Base-by-base conservation (phyloP, 2,797 vertebrate genomes). In the Scleropages formosus region DNA sequence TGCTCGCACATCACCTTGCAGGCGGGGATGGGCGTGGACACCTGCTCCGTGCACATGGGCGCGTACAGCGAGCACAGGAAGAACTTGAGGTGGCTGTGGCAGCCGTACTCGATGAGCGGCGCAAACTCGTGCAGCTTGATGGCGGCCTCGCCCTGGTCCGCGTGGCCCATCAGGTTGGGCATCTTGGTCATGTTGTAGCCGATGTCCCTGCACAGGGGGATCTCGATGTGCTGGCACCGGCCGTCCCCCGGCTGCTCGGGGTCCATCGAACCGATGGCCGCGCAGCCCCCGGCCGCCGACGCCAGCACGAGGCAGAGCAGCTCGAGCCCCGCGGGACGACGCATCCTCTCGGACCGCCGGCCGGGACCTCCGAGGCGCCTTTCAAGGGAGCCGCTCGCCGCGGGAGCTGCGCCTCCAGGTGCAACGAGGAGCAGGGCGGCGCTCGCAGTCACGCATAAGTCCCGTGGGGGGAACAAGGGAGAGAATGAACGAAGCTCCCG, bases 41-140 rank as follows among this genome's bases (percentile, higher is more conserved):
- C 98, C 85, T 99, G 95, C 89, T 99, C 97, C 0, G 97, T 98
- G 93, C 98, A 99, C 98, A 99, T 98, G 31, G 98, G 97, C 1
- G 98, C 97, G 0, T 97, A 97, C n/a, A 99, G 92, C 0, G 97
- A 99, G 82, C 98, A 99, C 73, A 99, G 93, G 82, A 98, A 98
- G 78, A 99, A 98, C 82, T 94, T 95, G 10, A 99, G 93, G 77
- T 98, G 98, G 58, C 93, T 83, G 91, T 98, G 97, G 87, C 98
- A 99, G 56, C 98, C 97, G 0, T 94, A 95, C 85, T 97, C 95
- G 77, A 98, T 97, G 78, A 99, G 89, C 0, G 97, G 96, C 0
- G 95, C 95, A 62, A 98, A 99, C 91, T 99, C 97, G 20, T 98
- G 95, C 78, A 99, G 92, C 88, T 96, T 95, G 61, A 98, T 96